Conservation (phyloP, 2,888 invertebrate species). For the Diarsia brunnea region DNA sequence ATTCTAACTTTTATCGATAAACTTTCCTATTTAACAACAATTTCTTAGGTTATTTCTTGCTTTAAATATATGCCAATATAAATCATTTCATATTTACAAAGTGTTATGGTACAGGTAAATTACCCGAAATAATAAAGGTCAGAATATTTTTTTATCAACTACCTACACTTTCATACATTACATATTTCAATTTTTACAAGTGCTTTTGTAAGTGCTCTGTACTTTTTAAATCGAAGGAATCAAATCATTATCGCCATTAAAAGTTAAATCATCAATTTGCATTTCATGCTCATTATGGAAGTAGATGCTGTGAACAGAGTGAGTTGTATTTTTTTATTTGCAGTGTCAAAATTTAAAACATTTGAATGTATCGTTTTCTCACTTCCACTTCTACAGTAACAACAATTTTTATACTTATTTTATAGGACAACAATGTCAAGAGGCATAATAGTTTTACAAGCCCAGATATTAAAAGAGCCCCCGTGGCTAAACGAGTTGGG, state of each 20-base stretch:
- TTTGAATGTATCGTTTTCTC: not conserved
- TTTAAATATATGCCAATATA: not conserved
- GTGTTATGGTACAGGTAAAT: not conserved
- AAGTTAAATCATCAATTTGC: not conserved
- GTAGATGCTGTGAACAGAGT: constrained; percentile 60
- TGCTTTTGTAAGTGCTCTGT: too few species aligned
- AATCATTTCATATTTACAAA: not conserved
- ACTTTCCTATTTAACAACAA: not conserved
- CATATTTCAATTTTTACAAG: not conserved
- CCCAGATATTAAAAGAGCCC: constrained; percentile 76
- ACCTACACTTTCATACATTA: constrained; percentile 2
- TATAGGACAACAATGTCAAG: constrained; percentile 78
- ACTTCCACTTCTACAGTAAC: not conserved
- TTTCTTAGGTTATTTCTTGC: too few species aligned
- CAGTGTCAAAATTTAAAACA: not conserved
- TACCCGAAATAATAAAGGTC: not conserved
- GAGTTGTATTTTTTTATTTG: constrained; percentile 12
- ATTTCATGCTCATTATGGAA: constrained; percentile 47
- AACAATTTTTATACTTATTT: not conserved
- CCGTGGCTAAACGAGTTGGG: constrained; percentile 78
- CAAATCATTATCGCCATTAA: not conserved
- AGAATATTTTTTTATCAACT: constrained; percentile 3
- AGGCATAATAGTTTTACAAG: constrained; percentile 84
- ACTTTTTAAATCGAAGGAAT: not conserved
- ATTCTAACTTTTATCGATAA: not conserved